Conservation (phyloP, 35 echinoderm and acorn worm genomes). For the Acanthaster planci region DNA sequence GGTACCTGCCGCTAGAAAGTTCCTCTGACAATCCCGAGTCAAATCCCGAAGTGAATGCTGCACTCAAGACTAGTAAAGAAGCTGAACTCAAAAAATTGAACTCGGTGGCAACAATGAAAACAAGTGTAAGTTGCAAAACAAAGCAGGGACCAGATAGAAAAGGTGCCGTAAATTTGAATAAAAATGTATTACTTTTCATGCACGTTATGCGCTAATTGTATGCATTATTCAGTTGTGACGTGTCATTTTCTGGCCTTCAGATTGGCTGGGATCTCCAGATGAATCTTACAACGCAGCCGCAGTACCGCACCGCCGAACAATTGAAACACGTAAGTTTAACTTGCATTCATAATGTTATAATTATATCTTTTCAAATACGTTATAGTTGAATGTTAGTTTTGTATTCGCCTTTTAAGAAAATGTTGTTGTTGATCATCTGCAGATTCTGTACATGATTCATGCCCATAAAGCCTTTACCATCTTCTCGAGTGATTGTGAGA, state of each 20-base stretch:
- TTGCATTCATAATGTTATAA: too few relatives aligned
- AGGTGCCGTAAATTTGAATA: neutral
- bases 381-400: neutral
- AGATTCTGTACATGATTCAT: conserved; percentile 62
- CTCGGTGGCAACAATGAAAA: neutral
- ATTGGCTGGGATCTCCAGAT: conserved; percentile 51
- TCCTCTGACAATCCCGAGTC: neutral
- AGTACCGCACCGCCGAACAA: conserved; percentile 39
- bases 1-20: neutral
- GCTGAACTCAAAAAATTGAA: neutral
- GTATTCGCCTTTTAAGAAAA: neutral
- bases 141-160: neutral
- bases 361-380: neutral
- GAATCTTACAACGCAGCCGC: conserved; percentile 48
- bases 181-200: neutral
- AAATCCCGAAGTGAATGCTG: neutral
- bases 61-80: conserved; percentile 11
- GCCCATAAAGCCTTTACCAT: conserved; percentile 61
- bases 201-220: neutral
- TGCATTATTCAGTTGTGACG: neutral
- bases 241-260: neutral
- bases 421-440: neutral
- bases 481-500: conserved; percentile 57
- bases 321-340: conserved; percentile 41
- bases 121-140: neutral